These are phyloP conservation scores for Ennomos erosarius DNA, from an alignment of 2,888 invertebrate species.

Conservation along the genomic window DNA sequence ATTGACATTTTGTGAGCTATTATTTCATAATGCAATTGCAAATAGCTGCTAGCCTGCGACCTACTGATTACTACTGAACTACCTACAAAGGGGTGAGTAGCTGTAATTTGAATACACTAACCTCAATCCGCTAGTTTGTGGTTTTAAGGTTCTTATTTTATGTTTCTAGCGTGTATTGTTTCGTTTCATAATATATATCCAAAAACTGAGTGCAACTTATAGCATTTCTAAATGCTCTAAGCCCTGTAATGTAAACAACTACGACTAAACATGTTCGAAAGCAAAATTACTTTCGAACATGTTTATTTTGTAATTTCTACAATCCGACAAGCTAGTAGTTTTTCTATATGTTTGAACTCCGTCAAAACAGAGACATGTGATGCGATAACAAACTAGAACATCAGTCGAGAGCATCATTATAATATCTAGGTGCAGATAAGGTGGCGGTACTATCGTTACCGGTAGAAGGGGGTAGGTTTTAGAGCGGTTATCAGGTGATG, in stretches of 20 bases:
- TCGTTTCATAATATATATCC: neutral
- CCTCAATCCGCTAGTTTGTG: slow-evolving; percentile 40
- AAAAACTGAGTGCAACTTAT: neutral
- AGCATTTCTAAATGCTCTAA: too few species aligned
- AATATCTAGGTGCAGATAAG: slow-evolving; percentile 48
- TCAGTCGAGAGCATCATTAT: slow-evolving; percentile 39
- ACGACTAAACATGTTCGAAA: too few species aligned
- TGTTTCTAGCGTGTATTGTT: neutral
- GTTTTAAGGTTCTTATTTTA: slow-evolving; percentile 1
- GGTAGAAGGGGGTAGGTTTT: slow-evolving; percentile 64
- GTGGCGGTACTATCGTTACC: slow-evolving; percentile 46
- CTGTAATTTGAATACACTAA: slow-evolving; percentile 63
- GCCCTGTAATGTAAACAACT: too few species aligned
- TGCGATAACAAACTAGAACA: slow-evolving; percentile 54
- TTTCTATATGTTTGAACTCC: slow-evolving; percentile 25
- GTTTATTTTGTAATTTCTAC: neutral
- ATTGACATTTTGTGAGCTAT: slow-evolving; percentile 34
- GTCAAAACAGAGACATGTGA: slow-evolving; percentile 38
- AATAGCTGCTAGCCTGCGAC: slow-evolving; percentile 30
- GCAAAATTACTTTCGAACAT: too few species aligned
- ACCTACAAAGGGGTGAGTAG: slow-evolving; percentile 45
- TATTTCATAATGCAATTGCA: slow-evolving; percentile 47
- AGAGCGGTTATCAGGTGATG: slow-evolving; percentile 60
- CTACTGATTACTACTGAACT: slow-evolving; percentile 43
- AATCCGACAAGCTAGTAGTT: slow-evolving; percentile 4